Conservation (phyloP, 2,888 invertebrate species). For the Podabrus alpinus region DNA sequence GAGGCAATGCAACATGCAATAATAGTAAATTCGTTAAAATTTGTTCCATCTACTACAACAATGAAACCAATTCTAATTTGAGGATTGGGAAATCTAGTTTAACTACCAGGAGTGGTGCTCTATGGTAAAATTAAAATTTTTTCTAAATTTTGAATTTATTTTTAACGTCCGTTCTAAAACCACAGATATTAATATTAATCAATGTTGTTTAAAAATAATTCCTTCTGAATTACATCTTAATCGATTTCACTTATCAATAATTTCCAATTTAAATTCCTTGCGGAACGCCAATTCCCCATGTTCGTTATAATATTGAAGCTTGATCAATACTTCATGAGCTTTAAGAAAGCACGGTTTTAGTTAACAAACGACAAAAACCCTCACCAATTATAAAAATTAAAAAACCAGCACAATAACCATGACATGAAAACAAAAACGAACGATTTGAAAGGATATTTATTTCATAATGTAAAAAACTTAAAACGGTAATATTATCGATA, state of each 20-base stretch:
- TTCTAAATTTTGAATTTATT: not conserved
- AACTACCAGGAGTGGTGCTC: not conserved
- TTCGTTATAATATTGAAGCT: not conserved
- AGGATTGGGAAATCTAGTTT: not conserved
- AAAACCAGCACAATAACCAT: not conserved
- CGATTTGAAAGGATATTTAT: slow-evolving; percentile 7
- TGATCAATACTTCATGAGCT: not conserved
- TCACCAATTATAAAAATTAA: not conserved
- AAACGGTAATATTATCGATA: not conserved
- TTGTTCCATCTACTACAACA: not conserved
- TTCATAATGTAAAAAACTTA: not conserved
- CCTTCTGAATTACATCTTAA: too few species aligned
- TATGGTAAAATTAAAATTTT: not conserved
- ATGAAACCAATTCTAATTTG: not conserved
- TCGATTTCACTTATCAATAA: too few species aligned
- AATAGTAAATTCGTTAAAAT: not conserved
- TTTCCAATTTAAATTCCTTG: not conserved
- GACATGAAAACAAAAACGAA: not conserved
- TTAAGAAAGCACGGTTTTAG: not conserved
- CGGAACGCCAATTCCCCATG: not conserved
- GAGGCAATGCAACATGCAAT: not conserved
- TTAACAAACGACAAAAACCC: not conserved
- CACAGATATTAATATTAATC: too few species aligned
- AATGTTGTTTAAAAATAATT: too few species aligned
- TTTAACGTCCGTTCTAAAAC: too few species aligned